These are phyloP conservation scores for Petrocephalus schoutedeni DNA, from an alignment of 2,797 vertebrate species.

Conservation along the genomic window DNA sequence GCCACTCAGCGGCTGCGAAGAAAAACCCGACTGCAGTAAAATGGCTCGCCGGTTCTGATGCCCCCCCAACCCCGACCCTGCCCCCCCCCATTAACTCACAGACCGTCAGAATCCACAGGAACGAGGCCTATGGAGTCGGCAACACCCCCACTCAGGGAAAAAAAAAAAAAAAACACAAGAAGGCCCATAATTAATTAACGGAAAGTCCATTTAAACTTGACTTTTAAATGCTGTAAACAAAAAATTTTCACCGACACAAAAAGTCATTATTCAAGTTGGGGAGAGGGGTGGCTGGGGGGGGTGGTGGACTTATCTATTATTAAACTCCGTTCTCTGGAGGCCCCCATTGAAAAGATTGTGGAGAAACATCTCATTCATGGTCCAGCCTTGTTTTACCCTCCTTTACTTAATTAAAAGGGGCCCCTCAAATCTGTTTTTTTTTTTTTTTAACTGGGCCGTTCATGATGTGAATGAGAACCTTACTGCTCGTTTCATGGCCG, in stretches of 20 bases:
- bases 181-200: slow-evolving; percentile 61
- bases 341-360: background rate
- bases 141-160: background rate
- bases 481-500: slow-evolving; percentile 51
- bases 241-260: background rate
- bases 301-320: background rate
- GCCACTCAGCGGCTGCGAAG: background rate
- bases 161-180: background rate
- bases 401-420: slow-evolving; percentile 27
- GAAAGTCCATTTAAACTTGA: slow-evolving; percentile 5
- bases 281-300: background rate
- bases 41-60: background rate
- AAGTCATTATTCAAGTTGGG: background rate
- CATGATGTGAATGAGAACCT: slow-evolving; percentile 57
- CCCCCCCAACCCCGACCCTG: background rate
- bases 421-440: slow-evolving; percentile 56
- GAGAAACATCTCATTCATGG: slow-evolving; percentile 22
- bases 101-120: background rate
- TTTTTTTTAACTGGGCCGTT: slow-evolving; percentile 54
- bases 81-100: background rate
- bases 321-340: background rate
- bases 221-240: slow-evolving; percentile 5
- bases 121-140: background rate
- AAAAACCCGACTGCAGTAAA: background rate
- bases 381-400: slow-evolving; percentile 16